Percentiles rank a stretch among this genome's conserved stretches.
phyloP scores from a whole-genome alignment of 2,888 invertebrate species.

The Brachyopa scutellaris region DNA sequence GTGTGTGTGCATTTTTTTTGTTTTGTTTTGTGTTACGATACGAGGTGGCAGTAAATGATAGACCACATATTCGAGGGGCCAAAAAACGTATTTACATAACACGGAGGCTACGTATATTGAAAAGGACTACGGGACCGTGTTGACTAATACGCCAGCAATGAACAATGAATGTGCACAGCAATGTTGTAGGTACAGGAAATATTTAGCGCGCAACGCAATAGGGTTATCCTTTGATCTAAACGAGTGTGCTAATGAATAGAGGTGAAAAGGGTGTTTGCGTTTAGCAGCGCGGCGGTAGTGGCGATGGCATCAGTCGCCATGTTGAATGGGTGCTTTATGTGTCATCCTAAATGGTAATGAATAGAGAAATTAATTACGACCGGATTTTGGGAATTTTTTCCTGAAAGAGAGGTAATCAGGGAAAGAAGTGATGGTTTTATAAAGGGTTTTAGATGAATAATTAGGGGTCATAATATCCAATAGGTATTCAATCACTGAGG shows the following conservation, averaged over 20 bases:
- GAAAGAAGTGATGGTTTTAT: no score
- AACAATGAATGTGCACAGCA: constrained; percentile 61
- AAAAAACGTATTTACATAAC: constrained; percentile 30
- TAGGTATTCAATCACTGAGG: no score
- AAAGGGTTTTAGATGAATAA: no score
- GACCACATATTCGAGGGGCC: constrained; percentile 60
- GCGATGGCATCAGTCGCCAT: not conserved
- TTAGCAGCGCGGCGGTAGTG: not conserved
- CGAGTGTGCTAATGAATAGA: constrained; percentile 65
- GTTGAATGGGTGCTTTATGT: constrained; percentile 12
- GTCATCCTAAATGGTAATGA: constrained; percentile 6
- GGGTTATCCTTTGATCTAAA: constrained; percentile 71
- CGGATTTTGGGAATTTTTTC: not conserved
- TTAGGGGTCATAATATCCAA: no score
- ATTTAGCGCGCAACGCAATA: constrained; percentile 63
- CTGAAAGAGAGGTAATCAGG: no score
- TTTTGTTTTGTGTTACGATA: constrained; percentile 1
- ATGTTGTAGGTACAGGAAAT: constrained; percentile 64
- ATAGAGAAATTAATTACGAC: constrained; percentile 18
- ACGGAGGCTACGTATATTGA: not conserved
- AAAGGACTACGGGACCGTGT: constrained; percentile 39
- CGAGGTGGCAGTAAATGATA: constrained; percentile 62
- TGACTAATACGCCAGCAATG: constrained; percentile 61
- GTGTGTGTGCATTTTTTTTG: not conserved
- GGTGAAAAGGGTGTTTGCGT: constrained; percentile 47